phyloP scores from a whole-genome alignment of 2,888 invertebrate species.

The Phaonia tiefii region DNA sequence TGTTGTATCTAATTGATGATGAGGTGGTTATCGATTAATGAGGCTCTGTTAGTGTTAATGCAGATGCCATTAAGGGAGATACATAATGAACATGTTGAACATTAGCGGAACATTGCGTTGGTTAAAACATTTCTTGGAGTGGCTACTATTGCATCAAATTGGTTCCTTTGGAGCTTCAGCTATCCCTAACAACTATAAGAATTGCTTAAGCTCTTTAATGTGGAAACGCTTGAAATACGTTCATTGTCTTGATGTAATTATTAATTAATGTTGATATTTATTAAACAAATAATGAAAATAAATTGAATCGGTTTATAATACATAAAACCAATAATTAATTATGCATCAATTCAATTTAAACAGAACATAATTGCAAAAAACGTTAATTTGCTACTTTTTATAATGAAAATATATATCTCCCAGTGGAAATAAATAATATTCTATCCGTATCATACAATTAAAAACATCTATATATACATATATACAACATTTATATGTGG shows the following conservation, averaged over 20 bases:
- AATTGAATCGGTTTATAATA: conserved; percentile 18
- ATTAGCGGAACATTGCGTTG: too few species aligned
- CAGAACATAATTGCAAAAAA: conserved; percentile 11
- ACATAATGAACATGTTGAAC: too few species aligned
- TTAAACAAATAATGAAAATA: conserved; percentile 1
- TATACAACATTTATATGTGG: not conserved
- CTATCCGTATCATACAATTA: not conserved
- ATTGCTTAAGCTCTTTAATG: too few species aligned
- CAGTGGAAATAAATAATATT: too few species aligned
- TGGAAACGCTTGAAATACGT: too few species aligned
- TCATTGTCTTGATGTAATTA: too few species aligned
- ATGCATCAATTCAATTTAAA: conserved; percentile 8
- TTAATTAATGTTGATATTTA: too few species aligned
- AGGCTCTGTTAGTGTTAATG: not conserved
- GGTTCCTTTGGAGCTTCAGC: too few species aligned
- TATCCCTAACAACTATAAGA: too few species aligned
- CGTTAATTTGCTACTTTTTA: conserved; percentile 32
- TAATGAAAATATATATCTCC: too few species aligned
- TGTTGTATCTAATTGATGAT: not conserved
- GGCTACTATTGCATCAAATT: too few species aligned
- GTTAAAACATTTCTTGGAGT: too few species aligned
- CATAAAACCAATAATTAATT: conserved; percentile 27
- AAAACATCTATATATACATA: not conserved
- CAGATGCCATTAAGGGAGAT: not conserved
- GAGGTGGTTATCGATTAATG: conserved; percentile 5